phyloP scores from a whole-genome alignment of 2,888 invertebrate species.

The Charanyca ferruginea region DNA sequence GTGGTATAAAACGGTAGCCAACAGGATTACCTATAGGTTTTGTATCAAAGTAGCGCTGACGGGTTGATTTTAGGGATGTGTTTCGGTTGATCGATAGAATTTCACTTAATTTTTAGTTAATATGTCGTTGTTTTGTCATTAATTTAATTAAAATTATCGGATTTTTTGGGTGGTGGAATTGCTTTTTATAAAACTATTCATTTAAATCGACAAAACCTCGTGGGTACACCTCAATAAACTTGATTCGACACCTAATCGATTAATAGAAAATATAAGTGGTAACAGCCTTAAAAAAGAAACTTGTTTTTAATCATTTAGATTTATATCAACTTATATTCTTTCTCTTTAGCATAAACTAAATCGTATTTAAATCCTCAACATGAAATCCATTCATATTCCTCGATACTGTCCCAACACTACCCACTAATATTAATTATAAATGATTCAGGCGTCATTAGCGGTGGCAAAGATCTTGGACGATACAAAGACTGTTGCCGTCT shows the following conservation, averaged over 20 bases:
- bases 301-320: too few relatives aligned
- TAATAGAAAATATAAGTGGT: too few relatives aligned
- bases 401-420: slow-evolving; percentile 61
- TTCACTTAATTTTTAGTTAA: background rate
- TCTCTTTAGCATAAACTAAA: too few relatives aligned
- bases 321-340: too few relatives aligned
- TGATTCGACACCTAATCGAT: too few relatives aligned
- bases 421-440: slow-evolving; percentile 72
- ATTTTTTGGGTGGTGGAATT: too few relatives aligned
- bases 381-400: background rate
- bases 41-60: slow-evolving; percentile 82
- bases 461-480: slow-evolving; percentile 65
- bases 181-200: too few relatives aligned
- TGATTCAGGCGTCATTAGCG: slow-evolving; percentile 79
- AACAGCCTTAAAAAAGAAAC: too few relatives aligned
- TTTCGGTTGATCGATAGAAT: slow-evolving; percentile 49
- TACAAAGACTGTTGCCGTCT: slow-evolving; percentile 64
- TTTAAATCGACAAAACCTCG: too few relatives aligned
- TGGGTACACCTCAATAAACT: too few relatives aligned
- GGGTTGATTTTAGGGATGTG: slow-evolving; percentile 71
- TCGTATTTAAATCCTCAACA: too few relatives aligned
- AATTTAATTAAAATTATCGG: background rate
- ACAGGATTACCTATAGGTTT: slow-evolving; percentile 85
- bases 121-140: background rate
- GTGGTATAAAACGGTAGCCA: slow-evolving; percentile 87